These are phyloP conservation scores for Crematogaster levior DNA, from an alignment of 2,888 invertebrate species.

Conservation along the genomic window DNA sequence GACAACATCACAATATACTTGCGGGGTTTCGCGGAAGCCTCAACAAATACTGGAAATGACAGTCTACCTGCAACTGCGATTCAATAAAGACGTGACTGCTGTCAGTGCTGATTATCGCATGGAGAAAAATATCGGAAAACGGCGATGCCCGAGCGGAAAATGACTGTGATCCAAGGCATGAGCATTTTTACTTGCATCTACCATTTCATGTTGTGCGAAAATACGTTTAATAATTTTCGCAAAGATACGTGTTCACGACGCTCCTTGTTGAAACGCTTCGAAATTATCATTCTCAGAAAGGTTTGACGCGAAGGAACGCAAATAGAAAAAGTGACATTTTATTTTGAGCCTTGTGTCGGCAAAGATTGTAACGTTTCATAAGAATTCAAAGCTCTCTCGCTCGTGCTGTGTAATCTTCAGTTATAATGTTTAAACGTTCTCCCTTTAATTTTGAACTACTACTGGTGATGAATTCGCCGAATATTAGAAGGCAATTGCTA, in stretches of 20 bases:
- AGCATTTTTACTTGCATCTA: slow-evolving; percentile 33
- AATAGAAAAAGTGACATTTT: slow-evolving; percentile 3
- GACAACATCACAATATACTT: slow-evolving; percentile 79
- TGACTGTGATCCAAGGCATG: slow-evolving; percentile 70
- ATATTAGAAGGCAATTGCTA: background rate
- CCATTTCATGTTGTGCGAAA: background rate
- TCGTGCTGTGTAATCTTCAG: slow-evolving; percentile 19
- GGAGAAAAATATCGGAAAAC: background rate
- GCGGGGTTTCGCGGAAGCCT: slow-evolving; percentile 82
- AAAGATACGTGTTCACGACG: background rate
- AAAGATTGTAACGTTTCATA: background rate
- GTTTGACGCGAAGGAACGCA: background rate
- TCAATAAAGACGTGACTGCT: slow-evolving; percentile 61
- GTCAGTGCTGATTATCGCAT: slow-evolving; percentile 20
- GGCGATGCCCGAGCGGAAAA: slow-evolving; percentile 44
- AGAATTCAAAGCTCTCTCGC: background rate
- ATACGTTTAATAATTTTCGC: background rate
- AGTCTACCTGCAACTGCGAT: slow-evolving; percentile 76
- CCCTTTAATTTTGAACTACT: background rate
- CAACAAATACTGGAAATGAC: slow-evolving; percentile 76
- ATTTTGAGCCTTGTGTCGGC: background rate
- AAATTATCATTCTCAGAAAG: background rate
- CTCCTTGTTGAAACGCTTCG: background rate
- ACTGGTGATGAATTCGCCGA: background rate
- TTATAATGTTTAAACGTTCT: slow-evolving; percentile 2